Evolutionary conservation across 2,113 vertebrate species (phyloP), one percentile per base, ranked within the genome.

Genomic region (Setophaga kirtlandii): DNA sequence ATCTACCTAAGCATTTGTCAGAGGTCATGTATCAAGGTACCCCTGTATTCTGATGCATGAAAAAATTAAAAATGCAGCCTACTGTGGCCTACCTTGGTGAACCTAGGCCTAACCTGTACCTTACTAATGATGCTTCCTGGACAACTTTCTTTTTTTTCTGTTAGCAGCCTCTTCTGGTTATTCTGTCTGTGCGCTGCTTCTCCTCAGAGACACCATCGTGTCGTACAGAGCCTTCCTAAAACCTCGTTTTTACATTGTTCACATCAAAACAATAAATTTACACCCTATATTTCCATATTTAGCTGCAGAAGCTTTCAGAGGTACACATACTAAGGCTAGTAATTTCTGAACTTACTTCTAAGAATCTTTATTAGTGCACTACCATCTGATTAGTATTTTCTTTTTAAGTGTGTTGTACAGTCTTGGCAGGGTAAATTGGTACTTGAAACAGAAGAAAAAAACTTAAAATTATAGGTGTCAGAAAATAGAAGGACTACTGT

Each of bases 21-120:
- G 77, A 82, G 58, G 53, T 79, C 35, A 3, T 2, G 7, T 55
- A 11, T 37, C 56, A 39, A 68, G 67, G 46, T 63, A 37, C 30
- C 7, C 2, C 68, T 76, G 62, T 73, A 23, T 47, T 53, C 49
- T 37, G 21, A 11, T 79, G 39, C 59, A 55, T 74, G 16, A 67
- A 31, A 83, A 83, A 67, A 41, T 68, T 58, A 33, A 41, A 83
- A 59, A 50, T 37, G 20, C 59, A 76, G 37, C 50, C 75, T 88
- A 27, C 67, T 73, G 21, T 85, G 78, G 28, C 67, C 53, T 64
- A 3, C 8, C 9, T 30, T 17, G 5, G 31, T 85, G 47, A 59
- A 25, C 23, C 4, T 39, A 6, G 58, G 49, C 25, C 42, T 77
- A 0, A 9, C 3, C 10, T n/a, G 18, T 46, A 4, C 8, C 12